Evolutionary conservation across 1,140 invertebrate genomes (phyloP).

Genomic region (Drosophila kohkoa): DNA sequence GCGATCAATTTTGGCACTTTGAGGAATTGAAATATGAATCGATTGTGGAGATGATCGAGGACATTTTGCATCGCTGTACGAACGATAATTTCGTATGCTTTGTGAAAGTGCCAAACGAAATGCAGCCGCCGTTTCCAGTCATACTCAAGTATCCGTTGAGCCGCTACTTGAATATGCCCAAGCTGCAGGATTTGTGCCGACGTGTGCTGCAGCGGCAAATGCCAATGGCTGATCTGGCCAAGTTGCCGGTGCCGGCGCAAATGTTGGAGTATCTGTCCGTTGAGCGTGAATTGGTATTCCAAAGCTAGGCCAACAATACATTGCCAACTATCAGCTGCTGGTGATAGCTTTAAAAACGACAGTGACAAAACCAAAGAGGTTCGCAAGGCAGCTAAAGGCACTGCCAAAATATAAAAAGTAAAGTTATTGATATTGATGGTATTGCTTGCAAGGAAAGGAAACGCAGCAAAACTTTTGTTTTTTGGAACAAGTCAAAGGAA

Average conservation of each 20-base stretch:
- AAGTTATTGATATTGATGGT: slow-evolving; percentile 20
- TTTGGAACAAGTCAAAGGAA: slow-evolving; percentile 9
- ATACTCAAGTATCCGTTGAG: slow-evolving; percentile 92
- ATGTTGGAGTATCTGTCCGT: slow-evolving; percentile 89
- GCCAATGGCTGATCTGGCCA: slow-evolving; percentile 89
- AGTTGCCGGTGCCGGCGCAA: slow-evolving; percentile 89
- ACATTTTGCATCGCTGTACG: slow-evolving; percentile 89
- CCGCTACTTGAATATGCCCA: slow-evolving; percentile 90
- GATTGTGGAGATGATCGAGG: slow-evolving; percentile 89
- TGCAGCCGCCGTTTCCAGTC: slow-evolving; percentile 89
- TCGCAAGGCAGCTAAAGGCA: slow-evolving; percentile 45
- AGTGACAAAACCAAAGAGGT: slow-evolving; percentile 70
- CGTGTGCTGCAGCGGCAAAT: slow-evolving; percentile 91
- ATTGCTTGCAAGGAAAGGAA: slow-evolving; percentile 3
- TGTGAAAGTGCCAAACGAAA: slow-evolving; percentile 88
- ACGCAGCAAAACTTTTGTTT: slow-evolving; percentile 10
- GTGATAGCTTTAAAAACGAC: slow-evolving; percentile 67
- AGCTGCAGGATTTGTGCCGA: slow-evolving; percentile 91
- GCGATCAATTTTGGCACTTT: slow-evolving; percentile 85
- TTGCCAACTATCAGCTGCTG: slow-evolving; percentile 26
- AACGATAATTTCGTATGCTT: slow-evolving; percentile 90
- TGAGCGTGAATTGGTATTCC: slow-evolving; percentile 86
- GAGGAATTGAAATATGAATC: slow-evolving; percentile 89
- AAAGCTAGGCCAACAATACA: slow-evolving; percentile 54
- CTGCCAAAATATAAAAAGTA: slow-evolving; percentile 7